Conservation (phyloP, 2,888 invertebrate genomes). For the Brachynemurus nebulosus region DNA sequence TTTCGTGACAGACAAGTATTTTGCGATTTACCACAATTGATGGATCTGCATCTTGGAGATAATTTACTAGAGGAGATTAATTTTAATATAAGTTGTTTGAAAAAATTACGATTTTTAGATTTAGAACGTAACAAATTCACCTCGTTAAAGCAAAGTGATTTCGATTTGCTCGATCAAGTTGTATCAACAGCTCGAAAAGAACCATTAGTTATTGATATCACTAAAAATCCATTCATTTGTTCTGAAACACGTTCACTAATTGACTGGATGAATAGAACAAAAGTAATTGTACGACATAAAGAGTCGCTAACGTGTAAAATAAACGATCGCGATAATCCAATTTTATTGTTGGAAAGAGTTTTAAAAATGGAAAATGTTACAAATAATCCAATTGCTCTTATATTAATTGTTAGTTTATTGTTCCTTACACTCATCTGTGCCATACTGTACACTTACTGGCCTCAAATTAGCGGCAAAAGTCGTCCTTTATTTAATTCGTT, state of each 20-base stretch:
- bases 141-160: conserved; percentile 39
- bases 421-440: conserved; percentile 40
- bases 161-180: conserved; percentile 40
- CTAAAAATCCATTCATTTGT: conserved; percentile 54
- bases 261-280: conserved; percentile 47
- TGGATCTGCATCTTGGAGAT: conserved; percentile 56
- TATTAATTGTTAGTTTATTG: conserved; percentile 33
- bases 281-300: conserved; percentile 42
- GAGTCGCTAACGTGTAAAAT: conserved; percentile 38
- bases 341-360: conserved; percentile 25
- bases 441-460: conserved; percentile 46
- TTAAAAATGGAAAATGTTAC: conserved; percentile 28
- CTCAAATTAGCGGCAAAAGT: conserved; percentile 40
- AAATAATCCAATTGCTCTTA: conserved; percentile 21
- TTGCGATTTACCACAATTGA: conserved; percentile 50
- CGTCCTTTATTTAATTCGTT: conserved; percentile 49
- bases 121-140: conserved; percentile 51
- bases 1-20: conserved; percentile 52
- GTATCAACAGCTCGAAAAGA: conserved; percentile 30
- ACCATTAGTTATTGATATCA: conserved; percentile 45
- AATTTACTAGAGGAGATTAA: conserved; percentile 45
- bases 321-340: conserved; percentile 24
- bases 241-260: conserved; percentile 47
- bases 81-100: conserved; percentile 51
- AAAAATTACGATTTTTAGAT: conserved; percentile 50